Evolutionary conservation across 2,113 vertebrate species (phyloP).

Genomic region (Clarias gariepinus): DNA sequence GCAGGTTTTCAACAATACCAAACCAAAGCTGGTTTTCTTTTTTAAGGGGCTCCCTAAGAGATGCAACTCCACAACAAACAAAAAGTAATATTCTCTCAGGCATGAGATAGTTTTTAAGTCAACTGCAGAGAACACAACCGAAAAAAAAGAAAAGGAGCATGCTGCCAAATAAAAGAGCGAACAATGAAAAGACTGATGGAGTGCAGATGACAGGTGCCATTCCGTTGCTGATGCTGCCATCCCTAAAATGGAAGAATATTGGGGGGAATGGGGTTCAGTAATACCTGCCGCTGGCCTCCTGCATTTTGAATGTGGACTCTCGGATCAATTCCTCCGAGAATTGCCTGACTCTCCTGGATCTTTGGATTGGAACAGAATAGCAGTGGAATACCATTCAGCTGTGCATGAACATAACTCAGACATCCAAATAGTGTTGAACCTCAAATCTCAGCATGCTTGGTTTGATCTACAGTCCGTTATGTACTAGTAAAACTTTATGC

Average conservation of each 20-base stretch:
- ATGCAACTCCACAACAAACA: conserved; percentile 14
- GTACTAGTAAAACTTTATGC: conserved; percentile 6
- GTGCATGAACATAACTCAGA: conserved; percentile 27
- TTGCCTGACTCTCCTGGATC: conserved; percentile 52
- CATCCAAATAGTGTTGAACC: conserved; percentile 39
- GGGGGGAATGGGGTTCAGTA: conserved; percentile 22
- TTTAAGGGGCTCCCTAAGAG: conserved; percentile 2
- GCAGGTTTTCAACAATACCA: background rate
- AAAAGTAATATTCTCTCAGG: conserved; percentile 5
- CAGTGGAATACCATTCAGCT: conserved; percentile 45
- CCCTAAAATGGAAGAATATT: conserved; percentile 43
- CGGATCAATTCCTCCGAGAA: conserved; percentile 54
- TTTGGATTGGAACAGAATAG: conserved; percentile 54
- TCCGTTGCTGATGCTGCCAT: conserved; percentile 40
- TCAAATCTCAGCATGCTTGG: conserved; percentile 17
- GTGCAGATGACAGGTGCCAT: conserved; percentile 45
- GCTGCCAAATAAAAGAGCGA: conserved; percentile 37
- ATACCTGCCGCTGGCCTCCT: conserved; percentile 55
- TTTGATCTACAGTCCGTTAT: conserved; percentile 12
- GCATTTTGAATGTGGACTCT: conserved; percentile 52
- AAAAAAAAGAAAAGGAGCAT: conserved; percentile 32
- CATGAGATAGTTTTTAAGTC: background rate
- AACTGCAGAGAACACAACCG: conserved; percentile 34
- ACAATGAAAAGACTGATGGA: conserved; percentile 39
- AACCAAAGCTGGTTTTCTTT: background rate